A percentile compares a stretch with the other conserved stretches of the same genome.
Evolutionary conservation across 2,797 vertebrate species (phyloP).

Genomic region (Threskiornis aethiopicus): DNA sequence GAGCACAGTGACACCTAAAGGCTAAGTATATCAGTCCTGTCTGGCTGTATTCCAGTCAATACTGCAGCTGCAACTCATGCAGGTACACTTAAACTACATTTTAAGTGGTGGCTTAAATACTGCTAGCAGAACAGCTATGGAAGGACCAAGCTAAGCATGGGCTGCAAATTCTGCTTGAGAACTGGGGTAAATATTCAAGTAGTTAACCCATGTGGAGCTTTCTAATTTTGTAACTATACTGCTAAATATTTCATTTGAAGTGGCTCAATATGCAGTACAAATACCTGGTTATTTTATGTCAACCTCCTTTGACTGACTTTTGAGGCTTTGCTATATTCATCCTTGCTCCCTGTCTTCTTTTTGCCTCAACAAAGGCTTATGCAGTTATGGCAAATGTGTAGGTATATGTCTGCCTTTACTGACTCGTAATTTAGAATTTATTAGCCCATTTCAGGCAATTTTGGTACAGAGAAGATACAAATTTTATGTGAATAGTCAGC

Average conservation of each 20-base stretch:
- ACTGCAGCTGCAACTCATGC: not conserved
- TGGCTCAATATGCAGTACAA: not conserved
- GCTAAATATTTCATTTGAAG: not conserved
- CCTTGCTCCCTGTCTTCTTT: not conserved
- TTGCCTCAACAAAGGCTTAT: not conserved
- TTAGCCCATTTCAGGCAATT: not conserved
- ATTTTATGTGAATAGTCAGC: not conserved
- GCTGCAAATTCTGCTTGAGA: not conserved
- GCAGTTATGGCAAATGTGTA: not conserved
- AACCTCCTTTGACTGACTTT: not conserved
- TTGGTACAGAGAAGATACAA: not conserved
- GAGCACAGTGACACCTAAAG: slow-evolving; percentile 46
- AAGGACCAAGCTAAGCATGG: not conserved
- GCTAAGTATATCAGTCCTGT: not conserved
- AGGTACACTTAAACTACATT: not conserved
- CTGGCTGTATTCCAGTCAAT: not conserved
- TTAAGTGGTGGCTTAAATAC: not conserved
- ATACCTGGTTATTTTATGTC: not conserved
- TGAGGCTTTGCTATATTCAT: not conserved
- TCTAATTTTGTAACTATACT: not conserved
- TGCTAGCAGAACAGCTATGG: not conserved
- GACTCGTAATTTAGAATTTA: not conserved
- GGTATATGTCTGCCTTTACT: not conserved
- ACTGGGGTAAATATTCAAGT: not conserved
- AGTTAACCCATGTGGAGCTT: not conserved